Evolutionary conservation across 2,113 vertebrate species (phyloP).

Genomic region (Carlito syrichta): DNA sequence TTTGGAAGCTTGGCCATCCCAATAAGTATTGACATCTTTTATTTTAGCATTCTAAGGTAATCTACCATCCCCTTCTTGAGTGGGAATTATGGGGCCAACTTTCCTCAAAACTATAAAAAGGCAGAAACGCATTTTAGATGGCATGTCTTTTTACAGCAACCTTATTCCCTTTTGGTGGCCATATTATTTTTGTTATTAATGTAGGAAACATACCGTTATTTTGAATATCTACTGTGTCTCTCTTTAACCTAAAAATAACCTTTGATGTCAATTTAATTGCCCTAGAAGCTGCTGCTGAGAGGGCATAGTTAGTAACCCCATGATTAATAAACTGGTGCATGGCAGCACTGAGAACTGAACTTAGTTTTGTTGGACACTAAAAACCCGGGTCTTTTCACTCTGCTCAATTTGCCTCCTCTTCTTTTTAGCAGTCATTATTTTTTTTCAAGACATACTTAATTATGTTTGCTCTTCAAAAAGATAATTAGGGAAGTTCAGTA

Average conservation of each 20-base stretch:
- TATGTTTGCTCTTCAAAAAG: neutral
- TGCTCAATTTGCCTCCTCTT: neutral
- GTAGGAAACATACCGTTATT: neutral
- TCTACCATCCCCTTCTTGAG: neutral
- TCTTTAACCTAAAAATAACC: conserved; percentile 9
- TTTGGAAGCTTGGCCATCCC: too few relatives aligned
- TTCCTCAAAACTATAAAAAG: neutral
- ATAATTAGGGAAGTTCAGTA: neutral
- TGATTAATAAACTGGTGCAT: neutral
- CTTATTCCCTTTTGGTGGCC: neutral
- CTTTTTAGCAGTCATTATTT: neutral
- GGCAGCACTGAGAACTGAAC: neutral
- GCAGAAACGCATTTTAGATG: neutral
- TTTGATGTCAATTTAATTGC: neutral
- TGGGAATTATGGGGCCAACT: neutral
- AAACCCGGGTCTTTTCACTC: neutral
- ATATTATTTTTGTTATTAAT: neutral
- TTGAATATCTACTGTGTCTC: neutral
- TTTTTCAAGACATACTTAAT: neutral
- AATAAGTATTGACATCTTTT: neutral
- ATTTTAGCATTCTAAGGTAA: neutral
- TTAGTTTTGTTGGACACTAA: neutral
- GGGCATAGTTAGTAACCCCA: neutral
- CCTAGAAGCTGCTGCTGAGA: neutral
- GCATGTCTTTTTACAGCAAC: neutral